Evolutionary conservation across 2,113 vertebrate species (phyloP), one percentile per base, ranked within the genome.

Genomic region (Chunga burmeisteri): DNA sequence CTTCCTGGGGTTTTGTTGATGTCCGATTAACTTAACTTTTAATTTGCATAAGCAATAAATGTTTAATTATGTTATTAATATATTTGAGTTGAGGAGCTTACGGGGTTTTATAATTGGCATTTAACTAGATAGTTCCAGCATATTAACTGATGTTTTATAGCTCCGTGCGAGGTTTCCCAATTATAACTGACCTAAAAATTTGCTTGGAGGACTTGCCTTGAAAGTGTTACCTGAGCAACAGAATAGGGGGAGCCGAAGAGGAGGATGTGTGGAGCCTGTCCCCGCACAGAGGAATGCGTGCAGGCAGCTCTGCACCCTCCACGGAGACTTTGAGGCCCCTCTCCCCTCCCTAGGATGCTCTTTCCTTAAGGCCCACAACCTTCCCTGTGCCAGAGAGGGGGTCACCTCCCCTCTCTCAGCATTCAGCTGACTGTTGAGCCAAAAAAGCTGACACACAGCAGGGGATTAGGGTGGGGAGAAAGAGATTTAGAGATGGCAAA

Each of bases 31-130:
- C 95, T 97, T 96, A 95, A 96, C 95, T 97, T 98, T 97, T 97
- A 94, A 98, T 98, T 98, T 98, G 95, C 68, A 80, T 95, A 95
- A 96, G 97, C 98, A 97, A 96, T 98, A 97, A 97, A 98, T 97
- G 97, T 97, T 98, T 98, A 98, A 98, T 98, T 98, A 98, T 91
- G 85, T 98, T 98, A 98, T 98, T 98, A 98, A 98, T 98, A 97
- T 93, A 95, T 97, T 97, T 96, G 86, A 98, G 96, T 94, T 88
- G 84, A 97, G 96, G 83, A 96, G 97, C 97, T 98, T 97, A 97
- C 97, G 97, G 96, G 96, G 91, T 75, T 79, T 97, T 96, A 81
- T 98, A 98, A 98, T 98, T 98, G 98, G 97, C 98, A 97, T 98
- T 98, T 98, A 98, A 98, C 98, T 97, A 94, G 97, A 97, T 97